Base-by-base conservation (phyloP, 2,113 vertebrate species). In the Pollimyrus isidori region DNA sequence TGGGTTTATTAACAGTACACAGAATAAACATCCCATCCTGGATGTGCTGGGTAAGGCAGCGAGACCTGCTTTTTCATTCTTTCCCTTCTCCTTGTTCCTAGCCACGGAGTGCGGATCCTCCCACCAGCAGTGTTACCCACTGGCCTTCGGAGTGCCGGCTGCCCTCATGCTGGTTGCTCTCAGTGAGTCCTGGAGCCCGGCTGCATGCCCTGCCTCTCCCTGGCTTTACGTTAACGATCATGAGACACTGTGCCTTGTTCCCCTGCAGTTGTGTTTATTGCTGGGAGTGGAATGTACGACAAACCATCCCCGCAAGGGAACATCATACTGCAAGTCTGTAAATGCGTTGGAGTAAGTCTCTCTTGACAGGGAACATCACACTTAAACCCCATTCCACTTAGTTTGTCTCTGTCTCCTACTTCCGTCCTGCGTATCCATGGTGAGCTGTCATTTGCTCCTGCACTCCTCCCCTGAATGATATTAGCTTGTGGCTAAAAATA, bases 121-220 rank as follows among this genome's bases (percentile, higher is more conserved):
- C 23, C 93, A 95, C 87, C 95, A 97, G 91, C 92, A 96, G 3
- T 99, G 98, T 90, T 99, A 99, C 89, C 96, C 98, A 0, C 93
- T 99, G 58, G 98, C 98, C 2, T 99, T 99, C 45, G 98, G 98
- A 26, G 96, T 99, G 87, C 98, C 98, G 48, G 97, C 97, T 35
- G 93, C 94, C 3, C 96, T 99, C 86, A 99, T 99, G 98, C 95
- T 97, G 88, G 26, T 97, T 0, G 21, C 98, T 48, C 92, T 99
- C 5, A 65, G 98, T 99, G 95, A 96, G 98, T 93, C 56, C 21
- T 15, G 53, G 0, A 26, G 21, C 19, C 17, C 39, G 50, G 19
- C 39, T 0, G n/a, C 13, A 21, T 48, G 3, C 21, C 10, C 73
- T 7, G 30, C 11, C 11, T 30, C 23, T 13, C 23, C 42, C 39